phyloP scores from a whole-genome alignment of 2,797 vertebrate genomes.

The Hapalemur alaotrensis region DNA sequence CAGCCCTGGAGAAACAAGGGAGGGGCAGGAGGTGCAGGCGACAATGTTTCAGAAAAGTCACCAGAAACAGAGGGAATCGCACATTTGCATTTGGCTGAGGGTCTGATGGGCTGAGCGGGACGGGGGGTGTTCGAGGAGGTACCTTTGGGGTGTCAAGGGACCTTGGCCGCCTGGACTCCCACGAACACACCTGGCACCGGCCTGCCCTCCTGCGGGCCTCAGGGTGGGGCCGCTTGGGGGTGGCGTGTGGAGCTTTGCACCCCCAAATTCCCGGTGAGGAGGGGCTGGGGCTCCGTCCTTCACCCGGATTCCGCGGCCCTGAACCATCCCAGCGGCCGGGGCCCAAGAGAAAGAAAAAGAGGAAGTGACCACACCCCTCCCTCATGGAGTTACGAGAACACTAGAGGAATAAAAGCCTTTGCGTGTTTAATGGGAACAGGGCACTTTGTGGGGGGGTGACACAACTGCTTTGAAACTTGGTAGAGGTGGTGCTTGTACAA shows the following conservation, averaged over 20 bases:
- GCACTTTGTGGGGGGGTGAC: not conserved
- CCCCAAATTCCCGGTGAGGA: too few species aligned
- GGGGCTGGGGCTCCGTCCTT: not conserved
- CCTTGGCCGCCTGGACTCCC: rapidly evolving
- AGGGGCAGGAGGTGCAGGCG: conserved; percentile 27
- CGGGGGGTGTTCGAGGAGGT: rapidly evolving
- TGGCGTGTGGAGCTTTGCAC: rapidly evolving
- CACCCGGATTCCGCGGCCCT: rapidly evolving
- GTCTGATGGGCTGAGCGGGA: not conserved
- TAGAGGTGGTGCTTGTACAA: rapidly evolving
- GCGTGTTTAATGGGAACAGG: rapidly evolving
- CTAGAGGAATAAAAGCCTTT: rapidly evolving
- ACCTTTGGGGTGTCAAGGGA: not conserved
- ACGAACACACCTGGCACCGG: rapidly evolving
- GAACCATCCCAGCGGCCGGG: not conserved
- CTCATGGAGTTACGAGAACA: rapidly evolving
- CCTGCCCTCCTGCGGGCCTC: not conserved
- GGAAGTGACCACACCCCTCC: rapidly evolving
- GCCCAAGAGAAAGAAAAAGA: rapidly evolving
- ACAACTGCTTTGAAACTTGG: not conserved
- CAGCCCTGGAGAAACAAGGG: conserved; percentile 54
- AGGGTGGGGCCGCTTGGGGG: rapidly evolving
- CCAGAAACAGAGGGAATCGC: conserved; percentile 10
- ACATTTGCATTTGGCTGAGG: not conserved
- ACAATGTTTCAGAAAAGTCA: conserved; percentile 64